Evolutionary conservation across 2,113 vertebrate genomes (phyloP).

Genomic region (Ramphastos sulfuratus): DNA sequence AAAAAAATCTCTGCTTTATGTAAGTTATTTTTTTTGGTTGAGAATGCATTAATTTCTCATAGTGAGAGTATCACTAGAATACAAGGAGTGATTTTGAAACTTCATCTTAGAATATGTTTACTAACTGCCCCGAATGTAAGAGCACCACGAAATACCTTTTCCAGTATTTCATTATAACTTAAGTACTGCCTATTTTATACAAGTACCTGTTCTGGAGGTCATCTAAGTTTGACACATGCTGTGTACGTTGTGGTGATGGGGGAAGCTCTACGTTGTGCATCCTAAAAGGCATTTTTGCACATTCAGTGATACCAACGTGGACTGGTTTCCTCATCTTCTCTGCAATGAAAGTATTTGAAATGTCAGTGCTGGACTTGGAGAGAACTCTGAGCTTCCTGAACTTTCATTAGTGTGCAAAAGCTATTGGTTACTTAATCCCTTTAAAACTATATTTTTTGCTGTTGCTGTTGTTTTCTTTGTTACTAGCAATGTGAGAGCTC

Average conservation of each 20-base stretch:
- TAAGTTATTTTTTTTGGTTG: not conserved
- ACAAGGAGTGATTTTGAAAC: not conserved
- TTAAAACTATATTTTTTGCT: not conserved
- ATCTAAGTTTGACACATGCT: slow-evolving; percentile 75
- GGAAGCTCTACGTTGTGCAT: slow-evolving; percentile 81
- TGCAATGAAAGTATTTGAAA: slow-evolving; percentile 49
- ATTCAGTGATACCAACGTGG: slow-evolving; percentile 71
- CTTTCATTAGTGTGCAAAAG: not conserved
- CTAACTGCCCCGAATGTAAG: not conserved
- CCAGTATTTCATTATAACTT: not conserved
- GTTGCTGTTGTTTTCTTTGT: not conserved
- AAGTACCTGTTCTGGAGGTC: slow-evolving; percentile 79
- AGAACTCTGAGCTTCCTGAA: not conserved
- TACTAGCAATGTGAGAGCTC: not conserved
- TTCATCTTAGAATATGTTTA: not conserved
- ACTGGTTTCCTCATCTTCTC: slow-evolving; percentile 71
- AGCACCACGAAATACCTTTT: not conserved
- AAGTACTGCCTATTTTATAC: not conserved
- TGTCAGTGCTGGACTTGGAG: not conserved
- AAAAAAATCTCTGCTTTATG: not conserved
- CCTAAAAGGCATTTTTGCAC: slow-evolving; percentile 42
- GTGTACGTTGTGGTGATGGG: slow-evolving; percentile 76
- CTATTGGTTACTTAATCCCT: not conserved
- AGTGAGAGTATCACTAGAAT: not conserved
- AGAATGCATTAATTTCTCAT: not conserved